phyloP scores from a whole-genome alignment of 2,888 invertebrate species.

The Zhuqinia jingwanae region DNA sequence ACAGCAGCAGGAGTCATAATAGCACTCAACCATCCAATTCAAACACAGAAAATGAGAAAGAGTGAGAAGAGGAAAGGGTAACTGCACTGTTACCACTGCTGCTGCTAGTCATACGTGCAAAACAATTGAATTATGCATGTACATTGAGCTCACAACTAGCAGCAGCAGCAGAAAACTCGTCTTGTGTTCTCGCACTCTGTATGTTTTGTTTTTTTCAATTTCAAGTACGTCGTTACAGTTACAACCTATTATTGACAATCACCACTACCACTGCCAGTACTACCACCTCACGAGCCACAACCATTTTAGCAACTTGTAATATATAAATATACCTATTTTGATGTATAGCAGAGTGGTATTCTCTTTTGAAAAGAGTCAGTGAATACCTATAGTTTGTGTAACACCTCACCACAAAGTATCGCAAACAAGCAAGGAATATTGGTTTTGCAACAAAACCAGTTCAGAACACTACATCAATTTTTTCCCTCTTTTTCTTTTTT shows the following conservation, averaged over 20 bases:
- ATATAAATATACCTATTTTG: no score
- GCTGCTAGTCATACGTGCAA: constrained; percentile 29
- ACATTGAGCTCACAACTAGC: neutral
- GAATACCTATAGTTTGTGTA: neutral
- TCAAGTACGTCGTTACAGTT: constrained; percentile 50
- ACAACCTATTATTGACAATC: constrained; percentile 32
- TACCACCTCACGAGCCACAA: neutral
- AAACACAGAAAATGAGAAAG: neutral
- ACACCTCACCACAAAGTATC: neutral
- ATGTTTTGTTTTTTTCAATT: constrained; percentile 17
- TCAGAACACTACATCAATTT: no score
- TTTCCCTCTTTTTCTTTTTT: no score
- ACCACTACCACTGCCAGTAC: neutral
- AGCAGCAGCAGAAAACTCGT: neutral
- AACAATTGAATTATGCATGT: constrained; percentile 49
- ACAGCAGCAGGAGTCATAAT: neutral
- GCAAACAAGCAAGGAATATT: neutral
- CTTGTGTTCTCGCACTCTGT: neutral
- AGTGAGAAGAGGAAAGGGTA: neutral
- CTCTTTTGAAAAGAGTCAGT: neutral
- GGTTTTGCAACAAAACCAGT: constrained; percentile 16
- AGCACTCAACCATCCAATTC: constrained; percentile 42
- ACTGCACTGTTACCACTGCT: neutral
- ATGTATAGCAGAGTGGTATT: no score
- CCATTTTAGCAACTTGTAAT: no score